Conservation (phyloP, 2,888 invertebrate genomes). For the Molorchus minor region DNA sequence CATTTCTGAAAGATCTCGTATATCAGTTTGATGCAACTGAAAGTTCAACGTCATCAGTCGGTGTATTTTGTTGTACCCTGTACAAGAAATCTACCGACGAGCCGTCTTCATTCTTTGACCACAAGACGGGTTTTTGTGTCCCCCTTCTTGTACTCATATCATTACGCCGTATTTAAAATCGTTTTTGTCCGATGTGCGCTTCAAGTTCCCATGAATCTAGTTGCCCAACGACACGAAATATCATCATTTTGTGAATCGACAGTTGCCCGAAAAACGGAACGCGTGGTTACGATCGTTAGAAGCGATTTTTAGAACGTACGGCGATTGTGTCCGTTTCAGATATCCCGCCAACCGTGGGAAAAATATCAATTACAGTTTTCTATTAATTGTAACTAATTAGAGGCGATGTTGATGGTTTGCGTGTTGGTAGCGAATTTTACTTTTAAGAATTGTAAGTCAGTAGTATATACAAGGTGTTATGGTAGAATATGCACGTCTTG, state of each 20-base stretch:
- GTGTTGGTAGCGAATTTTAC: no score
- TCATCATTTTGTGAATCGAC: constrained; percentile 16
- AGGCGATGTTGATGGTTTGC: no score
- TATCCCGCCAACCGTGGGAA: constrained; percentile 7
- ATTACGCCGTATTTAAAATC: constrained; percentile 15
- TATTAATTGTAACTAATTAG: constrained; percentile 18
- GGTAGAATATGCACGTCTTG: no score
- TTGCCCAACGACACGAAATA: constrained; percentile 12
- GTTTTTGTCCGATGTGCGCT: constrained; percentile 3
- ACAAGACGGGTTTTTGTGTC: constrained; percentile 1
- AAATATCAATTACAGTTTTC: constrained; percentile 11
- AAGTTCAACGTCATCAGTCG: no score
- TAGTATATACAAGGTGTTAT: no score
- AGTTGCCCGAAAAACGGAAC: constrained; percentile 13
- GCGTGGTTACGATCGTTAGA: neutral
- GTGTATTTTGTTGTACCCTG: no score
- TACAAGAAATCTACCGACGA: no score
- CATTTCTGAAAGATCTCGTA: no score
- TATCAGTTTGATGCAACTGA: no score
- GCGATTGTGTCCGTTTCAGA: constrained; percentile 4
- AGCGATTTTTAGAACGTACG: constrained; percentile 4
- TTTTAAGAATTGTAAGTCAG: no score
- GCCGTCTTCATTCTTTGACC: neutral
- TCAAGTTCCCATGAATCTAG: constrained; percentile 18
- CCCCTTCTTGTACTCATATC: constrained; percentile 2